These are phyloP conservation scores for Grus americana DNA, from an alignment of 2,113 vertebrate genomes.

Conservation along the genomic window DNA sequence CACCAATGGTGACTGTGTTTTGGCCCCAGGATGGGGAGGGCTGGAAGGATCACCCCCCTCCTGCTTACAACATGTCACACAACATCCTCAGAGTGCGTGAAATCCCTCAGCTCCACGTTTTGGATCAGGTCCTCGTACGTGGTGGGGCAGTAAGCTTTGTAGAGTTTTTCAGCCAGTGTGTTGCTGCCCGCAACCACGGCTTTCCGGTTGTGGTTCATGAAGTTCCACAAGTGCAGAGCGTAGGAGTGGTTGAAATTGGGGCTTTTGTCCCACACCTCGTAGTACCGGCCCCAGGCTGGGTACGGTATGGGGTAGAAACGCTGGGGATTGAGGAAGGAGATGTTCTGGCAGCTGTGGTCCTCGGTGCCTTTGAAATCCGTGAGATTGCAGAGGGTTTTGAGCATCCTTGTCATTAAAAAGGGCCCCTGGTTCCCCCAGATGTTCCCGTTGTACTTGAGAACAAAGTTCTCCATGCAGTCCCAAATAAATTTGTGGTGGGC, in stretches of 20 bases:
- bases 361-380: conserved; percentile 51
- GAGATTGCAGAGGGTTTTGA: conserved; percentile 71
- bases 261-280: conserved; percentile 69
- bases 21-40: background rate
- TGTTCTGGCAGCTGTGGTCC: conserved; percentile 72
- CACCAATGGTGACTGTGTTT: background rate
- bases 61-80: background rate
- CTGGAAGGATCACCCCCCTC: background rate
- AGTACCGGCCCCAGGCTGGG: conserved; percentile 69
- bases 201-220: conserved; percentile 73
- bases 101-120: background rate
- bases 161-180: conserved; percentile 74
- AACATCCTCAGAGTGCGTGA: background rate
- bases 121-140: conserved; percentile 66
- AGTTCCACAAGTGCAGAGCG: conserved; percentile 78
- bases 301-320: conserved; percentile 79
- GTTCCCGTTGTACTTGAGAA: conserved; percentile 73
- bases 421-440: conserved; percentile 81
- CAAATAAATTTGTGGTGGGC: conserved; percentile 73
- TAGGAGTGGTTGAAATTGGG: conserved; percentile 75
- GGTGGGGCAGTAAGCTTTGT: conserved; percentile 72
- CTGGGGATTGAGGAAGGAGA: conserved; percentile 76
- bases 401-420: conserved; percentile 72
- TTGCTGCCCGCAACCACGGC: conserved; percentile 67
- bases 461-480: conserved; percentile 79